A percentile compares a stretch with the other conserved stretches of the same genome.
Conservation (phyloP, 2,113 vertebrate species). For the Archocentrus centrarchus region DNA sequence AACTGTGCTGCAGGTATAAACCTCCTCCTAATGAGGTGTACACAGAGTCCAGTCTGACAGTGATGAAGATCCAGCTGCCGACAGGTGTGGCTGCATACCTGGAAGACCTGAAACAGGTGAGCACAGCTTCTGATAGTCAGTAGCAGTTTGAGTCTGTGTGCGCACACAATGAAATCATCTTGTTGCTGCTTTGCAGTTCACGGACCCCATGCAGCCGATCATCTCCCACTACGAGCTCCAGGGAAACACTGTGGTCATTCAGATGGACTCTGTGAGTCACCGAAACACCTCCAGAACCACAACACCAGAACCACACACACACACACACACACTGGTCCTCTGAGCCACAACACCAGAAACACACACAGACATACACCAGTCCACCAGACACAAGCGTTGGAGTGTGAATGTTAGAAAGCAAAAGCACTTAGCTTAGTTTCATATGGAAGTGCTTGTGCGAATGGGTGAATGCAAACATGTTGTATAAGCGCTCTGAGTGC, state of each 20-base stretch:
- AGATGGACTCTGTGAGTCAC: slow-evolving; percentile 84
- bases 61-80: slow-evolving; percentile 91
- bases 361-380: no score
- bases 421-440: no score
- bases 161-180: not conserved
- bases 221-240: slow-evolving; percentile 85
- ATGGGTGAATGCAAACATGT: no score
- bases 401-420: no score
- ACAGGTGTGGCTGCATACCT: slow-evolving; percentile 84
- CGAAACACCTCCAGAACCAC: not conserved
- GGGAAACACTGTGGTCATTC: slow-evolving; percentile 84
- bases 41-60: slow-evolving; percentile 83
- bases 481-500: no score
- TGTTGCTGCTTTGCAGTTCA: slow-evolving; percentile 78
- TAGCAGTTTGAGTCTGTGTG: not conserved
- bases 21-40: slow-evolving; percentile 69
- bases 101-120: slow-evolving; percentile 87
- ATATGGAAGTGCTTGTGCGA: no score
- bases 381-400: no score
- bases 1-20: slow-evolving; percentile 82
- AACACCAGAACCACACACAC: no score
- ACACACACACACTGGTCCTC: no score
- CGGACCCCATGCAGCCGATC: slow-evolving; percentile 78
- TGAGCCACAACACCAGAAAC: no score
- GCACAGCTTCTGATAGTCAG: not conserved